Conservation (phyloP, 2,797 vertebrate genomes). For the Aldrovandia affinis region DNA sequence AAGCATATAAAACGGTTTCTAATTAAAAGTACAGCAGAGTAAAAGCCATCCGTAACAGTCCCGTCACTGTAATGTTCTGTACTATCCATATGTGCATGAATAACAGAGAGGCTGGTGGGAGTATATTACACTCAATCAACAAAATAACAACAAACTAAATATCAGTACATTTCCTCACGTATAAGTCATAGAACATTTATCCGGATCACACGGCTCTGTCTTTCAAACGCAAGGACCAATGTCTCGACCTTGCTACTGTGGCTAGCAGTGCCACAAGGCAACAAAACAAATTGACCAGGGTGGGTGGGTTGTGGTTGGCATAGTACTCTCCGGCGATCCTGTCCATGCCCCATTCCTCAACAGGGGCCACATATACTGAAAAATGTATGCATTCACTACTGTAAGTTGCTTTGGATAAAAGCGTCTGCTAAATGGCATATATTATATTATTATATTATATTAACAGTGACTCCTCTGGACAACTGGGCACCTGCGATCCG, state of each 20-base stretch:
- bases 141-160: background rate
- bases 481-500: background rate
- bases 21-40: background rate
- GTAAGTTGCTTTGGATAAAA: too few species aligned
- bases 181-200: background rate
- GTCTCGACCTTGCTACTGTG: too few species aligned
- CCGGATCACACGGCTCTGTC: background rate
- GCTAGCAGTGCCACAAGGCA: background rate
- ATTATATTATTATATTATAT: too few species aligned
- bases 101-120: background rate
- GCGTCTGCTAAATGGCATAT: too few species aligned
- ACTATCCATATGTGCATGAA: background rate
- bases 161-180: too few species aligned
- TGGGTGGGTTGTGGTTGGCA: background rate
- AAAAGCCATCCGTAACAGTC: background rate
- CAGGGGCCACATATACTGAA: too few species aligned
- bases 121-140: conserved; percentile 3
- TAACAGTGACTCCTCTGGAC: background rate
- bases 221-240: background rate
- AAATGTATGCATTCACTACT: too few species aligned
- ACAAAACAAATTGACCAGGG: background rate
- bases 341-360: background rate
- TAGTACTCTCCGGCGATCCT: background rate
- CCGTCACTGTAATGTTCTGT: background rate
- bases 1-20: too few species aligned